Conservation (phyloP, 1,140 invertebrate genomes). For the Caerostris darwini region DNA sequence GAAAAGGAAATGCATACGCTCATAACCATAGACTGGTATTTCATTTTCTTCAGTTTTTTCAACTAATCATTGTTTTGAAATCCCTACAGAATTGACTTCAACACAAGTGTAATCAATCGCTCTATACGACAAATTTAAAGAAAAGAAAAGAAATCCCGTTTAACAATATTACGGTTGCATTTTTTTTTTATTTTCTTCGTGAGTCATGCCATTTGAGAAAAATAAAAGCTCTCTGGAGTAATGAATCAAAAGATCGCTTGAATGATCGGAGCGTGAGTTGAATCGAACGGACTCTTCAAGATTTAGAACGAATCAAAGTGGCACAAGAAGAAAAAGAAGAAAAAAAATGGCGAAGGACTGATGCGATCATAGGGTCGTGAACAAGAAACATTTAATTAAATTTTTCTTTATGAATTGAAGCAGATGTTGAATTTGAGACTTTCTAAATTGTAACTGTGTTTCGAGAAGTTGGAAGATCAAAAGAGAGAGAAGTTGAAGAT, state of each 20-base stretch:
- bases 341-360: not conserved
- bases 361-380: conserved; percentile 1
- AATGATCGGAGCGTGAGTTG: not conserved
- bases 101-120: conserved; percentile 24
- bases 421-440: conserved; percentile 4
- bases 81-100: conserved; percentile 15
- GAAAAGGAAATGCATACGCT: not conserved
- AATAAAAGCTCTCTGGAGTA: conserved; percentile 13
- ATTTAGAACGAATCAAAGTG: not conserved
- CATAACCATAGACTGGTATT: not conserved
- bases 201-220: conserved; percentile 5
- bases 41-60: not conserved
- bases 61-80: not conserved
- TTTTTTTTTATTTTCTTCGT: no score
- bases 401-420: conserved; percentile 7
- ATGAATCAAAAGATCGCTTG: conserved; percentile 47
- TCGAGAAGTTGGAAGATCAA: no score
- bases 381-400: conserved; percentile 36
- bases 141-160: not conserved
- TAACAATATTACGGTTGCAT: no score
- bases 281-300: not conserved
- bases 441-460: not conserved
- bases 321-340: not conserved
- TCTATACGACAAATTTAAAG: not conserved
- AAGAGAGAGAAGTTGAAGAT: no score